A percentile compares a stretch with the other conserved stretches of the same genome.
phyloP scores from a whole-genome alignment of 2,888 invertebrate genomes.

The Rotaria magnacalcarata region DNA sequence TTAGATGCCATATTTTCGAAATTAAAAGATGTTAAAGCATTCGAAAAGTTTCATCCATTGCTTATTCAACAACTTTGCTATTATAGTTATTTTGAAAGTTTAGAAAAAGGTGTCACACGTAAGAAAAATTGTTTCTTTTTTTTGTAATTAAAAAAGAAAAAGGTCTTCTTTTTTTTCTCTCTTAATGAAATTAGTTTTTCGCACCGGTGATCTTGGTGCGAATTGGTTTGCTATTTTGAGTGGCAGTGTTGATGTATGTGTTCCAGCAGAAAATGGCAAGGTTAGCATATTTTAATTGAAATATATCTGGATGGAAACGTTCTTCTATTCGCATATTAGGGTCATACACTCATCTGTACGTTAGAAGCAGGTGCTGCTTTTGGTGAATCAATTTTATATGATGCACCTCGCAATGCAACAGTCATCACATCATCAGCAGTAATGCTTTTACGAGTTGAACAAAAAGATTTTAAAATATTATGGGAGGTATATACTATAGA shows the following conservation, averaged over 20 bases:
- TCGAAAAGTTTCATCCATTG: slow-evolving; percentile 64
- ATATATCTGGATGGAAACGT: slow-evolving; percentile 60
- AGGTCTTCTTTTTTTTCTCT: background rate
- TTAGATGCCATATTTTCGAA: slow-evolving; percentile 68
- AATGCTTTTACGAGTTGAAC: slow-evolving; percentile 71
- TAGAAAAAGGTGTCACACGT: slow-evolving; percentile 74
- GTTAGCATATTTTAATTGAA: slow-evolving; percentile 58
- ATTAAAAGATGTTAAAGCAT: slow-evolving; percentile 55
- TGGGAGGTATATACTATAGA: slow-evolving; percentile 67
- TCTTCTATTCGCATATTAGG: background rate
- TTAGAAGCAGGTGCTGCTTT: slow-evolving; percentile 72
- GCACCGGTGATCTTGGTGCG: slow-evolving; percentile 73
- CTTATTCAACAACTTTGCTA: slow-evolving; percentile 71
- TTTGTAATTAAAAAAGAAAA: too few relatives aligned
- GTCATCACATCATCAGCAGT: slow-evolving; percentile 72
- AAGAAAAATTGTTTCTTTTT: slow-evolving; percentile 55
- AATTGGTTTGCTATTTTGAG: slow-evolving; percentile 75
- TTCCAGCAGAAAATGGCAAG: slow-evolving; percentile 63
- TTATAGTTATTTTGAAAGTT: slow-evolving; percentile 73
- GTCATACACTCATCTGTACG: slow-evolving; percentile 54
- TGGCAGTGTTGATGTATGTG: slow-evolving; percentile 69
- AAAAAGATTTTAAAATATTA: slow-evolving; percentile 71
- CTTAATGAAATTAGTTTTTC: slow-evolving; percentile 65
- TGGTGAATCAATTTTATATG: slow-evolving; percentile 72
- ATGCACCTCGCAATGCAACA: slow-evolving; percentile 69